A percentile compares a stretch with the other conserved stretches of the same genome.
phyloP scores from a whole-genome alignment of 2,113 vertebrate genomes.

The Antigone vipio region DNA sequence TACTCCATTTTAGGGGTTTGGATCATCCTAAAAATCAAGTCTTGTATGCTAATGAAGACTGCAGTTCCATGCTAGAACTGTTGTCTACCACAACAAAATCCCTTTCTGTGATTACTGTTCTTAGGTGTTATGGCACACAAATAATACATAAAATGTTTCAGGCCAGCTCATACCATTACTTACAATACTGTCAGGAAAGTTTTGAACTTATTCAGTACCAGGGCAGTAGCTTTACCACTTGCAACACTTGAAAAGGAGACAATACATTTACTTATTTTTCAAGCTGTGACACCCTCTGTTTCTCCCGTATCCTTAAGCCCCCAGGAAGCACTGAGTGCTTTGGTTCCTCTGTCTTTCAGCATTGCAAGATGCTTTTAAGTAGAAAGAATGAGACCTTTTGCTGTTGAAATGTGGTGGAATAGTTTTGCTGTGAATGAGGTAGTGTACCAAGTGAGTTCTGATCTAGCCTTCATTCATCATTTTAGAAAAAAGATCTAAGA shows the following conservation, averaged over 20 bases:
- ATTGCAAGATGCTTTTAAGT: background rate
- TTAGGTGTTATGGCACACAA: background rate
- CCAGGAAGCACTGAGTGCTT: background rate
- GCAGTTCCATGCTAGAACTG: background rate
- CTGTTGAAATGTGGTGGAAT: background rate
- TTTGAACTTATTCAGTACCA: background rate
- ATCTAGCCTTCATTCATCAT: background rate
- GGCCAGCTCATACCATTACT: background rate
- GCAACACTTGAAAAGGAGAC: background rate
- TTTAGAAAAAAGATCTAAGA: background rate
- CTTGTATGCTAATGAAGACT: background rate
- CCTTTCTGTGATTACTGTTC: background rate
- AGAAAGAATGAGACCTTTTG: background rate
- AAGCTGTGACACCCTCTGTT: background rate
- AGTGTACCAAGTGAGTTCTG: background rate
- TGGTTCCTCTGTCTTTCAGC: background rate
- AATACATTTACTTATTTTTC: background rate
- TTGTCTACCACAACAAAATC: background rate
- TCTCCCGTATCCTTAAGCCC: background rate
- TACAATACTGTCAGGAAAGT: background rate
- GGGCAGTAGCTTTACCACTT: background rate
- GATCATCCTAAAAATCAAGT: background rate
- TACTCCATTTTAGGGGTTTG: background rate
- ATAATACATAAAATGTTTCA: background rate
- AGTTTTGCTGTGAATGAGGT: background rate